Conservation (phyloP, 2,113 vertebrate species). For the Guaruba guarouba region DNA sequence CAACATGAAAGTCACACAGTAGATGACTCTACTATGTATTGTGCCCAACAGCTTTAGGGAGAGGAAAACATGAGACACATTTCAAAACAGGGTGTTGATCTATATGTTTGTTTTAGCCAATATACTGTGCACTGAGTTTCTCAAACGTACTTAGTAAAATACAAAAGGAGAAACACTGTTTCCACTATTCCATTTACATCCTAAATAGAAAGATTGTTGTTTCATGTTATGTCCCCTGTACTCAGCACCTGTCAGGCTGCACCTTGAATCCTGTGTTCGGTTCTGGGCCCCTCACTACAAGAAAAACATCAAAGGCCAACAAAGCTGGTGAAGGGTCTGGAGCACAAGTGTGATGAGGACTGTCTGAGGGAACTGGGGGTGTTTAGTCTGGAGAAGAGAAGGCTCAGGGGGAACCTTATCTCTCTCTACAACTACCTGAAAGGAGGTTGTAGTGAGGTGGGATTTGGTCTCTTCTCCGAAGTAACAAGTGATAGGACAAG, state of each 20-base stretch:
- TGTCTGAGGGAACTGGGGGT: neutral
- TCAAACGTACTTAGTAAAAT: neutral
- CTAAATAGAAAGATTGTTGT: neutral
- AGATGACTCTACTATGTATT: neutral
- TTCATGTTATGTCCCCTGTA: neutral
- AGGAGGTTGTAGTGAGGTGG: neutral
- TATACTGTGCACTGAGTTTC: neutral
- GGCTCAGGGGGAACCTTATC: neutral
- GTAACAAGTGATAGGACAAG: neutral
- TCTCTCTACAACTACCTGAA: neutral
- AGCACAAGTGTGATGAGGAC: neutral
- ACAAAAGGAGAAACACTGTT: neutral
- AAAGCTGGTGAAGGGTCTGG: neutral
- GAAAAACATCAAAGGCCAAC: neutral
- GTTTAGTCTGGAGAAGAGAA: neutral
- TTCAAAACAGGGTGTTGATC: neutral
- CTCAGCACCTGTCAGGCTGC: neutral
- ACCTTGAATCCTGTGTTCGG: neutral
- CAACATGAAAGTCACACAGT: neutral
- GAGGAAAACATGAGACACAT: neutral
- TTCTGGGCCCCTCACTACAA: neutral
- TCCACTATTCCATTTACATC: neutral
- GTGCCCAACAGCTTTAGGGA: neutral
- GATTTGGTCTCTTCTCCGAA: neutral
- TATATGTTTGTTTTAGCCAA: neutral